These are phyloP conservation scores for Zapus hudsonius DNA, from an alignment of 2,113 vertebrate species.

Conservation along the genomic window DNA sequence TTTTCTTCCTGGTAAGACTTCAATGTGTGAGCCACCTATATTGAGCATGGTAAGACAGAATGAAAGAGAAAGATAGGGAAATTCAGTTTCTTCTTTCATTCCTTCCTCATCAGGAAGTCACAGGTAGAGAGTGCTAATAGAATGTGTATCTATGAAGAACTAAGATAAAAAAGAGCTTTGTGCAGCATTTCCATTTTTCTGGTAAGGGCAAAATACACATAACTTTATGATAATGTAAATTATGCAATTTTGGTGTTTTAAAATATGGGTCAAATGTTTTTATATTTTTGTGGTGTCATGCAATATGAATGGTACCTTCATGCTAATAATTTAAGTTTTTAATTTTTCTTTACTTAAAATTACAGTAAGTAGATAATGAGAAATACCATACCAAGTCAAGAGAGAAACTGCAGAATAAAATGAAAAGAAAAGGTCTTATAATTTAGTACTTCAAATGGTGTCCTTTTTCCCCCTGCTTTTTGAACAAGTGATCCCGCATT, in stretches of 20 bases:
- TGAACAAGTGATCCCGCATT: neutral
- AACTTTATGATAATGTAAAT: conserved; percentile 44
- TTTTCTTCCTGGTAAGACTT: neutral
- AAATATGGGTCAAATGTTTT: conserved; percentile 50
- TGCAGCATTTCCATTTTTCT: neutral
- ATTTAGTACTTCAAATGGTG: neutral
- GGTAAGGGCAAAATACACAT: conserved; percentile 10
- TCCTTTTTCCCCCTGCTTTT: neutral
- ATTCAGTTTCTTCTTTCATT: neutral
- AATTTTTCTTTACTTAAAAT: conserved; percentile 59
- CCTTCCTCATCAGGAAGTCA: neutral
- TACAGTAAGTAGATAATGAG: conserved; percentile 38
- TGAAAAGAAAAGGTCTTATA: neutral
- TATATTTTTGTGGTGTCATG: conserved; percentile 19
- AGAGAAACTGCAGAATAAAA: conserved; percentile 22
- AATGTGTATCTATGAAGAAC: conserved; percentile 22
- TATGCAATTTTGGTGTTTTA: conserved; percentile 15
- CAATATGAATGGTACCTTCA: conserved; percentile 39
- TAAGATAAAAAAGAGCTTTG: conserved; percentile 10
- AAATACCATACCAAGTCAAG: conserved; percentile 23
- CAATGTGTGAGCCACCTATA: neutral
- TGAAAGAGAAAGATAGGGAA: neutral
- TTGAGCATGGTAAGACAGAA: neutral
- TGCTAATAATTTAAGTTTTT: conserved; percentile 58
- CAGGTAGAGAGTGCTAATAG: neutral